Base-by-base conservation (phyloP, 1,140 invertebrate species). In the Rhopalosiphum padi region DNA sequence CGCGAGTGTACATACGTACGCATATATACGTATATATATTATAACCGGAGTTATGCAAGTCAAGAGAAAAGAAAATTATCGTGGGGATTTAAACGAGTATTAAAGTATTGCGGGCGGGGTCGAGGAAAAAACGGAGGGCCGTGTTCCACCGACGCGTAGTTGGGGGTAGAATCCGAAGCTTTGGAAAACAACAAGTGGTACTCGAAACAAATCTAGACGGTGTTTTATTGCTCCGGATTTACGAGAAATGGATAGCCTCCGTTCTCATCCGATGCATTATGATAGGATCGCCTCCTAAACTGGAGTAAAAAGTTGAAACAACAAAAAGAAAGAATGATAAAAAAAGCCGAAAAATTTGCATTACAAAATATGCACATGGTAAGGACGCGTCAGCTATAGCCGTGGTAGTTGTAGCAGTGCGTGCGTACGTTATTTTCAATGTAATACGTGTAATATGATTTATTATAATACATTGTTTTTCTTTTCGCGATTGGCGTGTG, bases 111-210 rank as follows among this genome's bases (percentile, higher is more conserved):
- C 48, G 15, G 3, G 48, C 30, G 23, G 23, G 43, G 8, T 30
- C 30, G 60, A 25, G 11, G 11, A 30, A 15, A 43, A 37, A 41
- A 86, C 41, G 37, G 30, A 11, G 22, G 8, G 37, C 22, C 41
- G 41, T 11, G 21, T 9, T 2, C 41, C 8, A 4, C 35, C n/a
- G 77, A 2, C n/a, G 25, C 55, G 55, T 9, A 0, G 8, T 23
- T 0, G 25, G 55, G 55, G 60, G 30, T 11, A 25, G 88, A 25
- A 11, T 6, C 9, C 9, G 53, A 60, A 22, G 88, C 53, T 90
- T 60, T 90, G 88, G 53, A 90, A 90, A 90, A 90, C 88, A 90
- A 90, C 88, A 90, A 90, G 88, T 90, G 88, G 88, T 37, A 60
- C 88, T 90, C 35, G 88, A 90, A 90, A 90, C 88, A 60, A 90